phyloP scores from a whole-genome alignment of 1,140 invertebrate species.

The Pseudomyrmex sp. region DNA sequence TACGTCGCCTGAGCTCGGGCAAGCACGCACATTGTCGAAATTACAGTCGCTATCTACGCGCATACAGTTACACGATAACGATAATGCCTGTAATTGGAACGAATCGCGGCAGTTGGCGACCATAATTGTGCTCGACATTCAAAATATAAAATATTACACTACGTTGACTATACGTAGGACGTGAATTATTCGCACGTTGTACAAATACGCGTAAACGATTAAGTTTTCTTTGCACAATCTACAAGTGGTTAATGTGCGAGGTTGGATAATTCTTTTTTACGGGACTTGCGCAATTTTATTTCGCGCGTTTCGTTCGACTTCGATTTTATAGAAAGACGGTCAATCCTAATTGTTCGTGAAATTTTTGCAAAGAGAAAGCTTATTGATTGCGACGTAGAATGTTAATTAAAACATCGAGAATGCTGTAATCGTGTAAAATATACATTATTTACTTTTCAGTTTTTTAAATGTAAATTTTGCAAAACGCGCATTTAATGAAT shows the following conservation, averaged over 20 bases:
- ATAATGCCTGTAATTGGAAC: constrained; percentile 41
- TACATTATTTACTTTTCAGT: too few species aligned
- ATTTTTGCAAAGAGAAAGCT: background rate
- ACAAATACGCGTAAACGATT: background rate
- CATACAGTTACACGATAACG: constrained; percentile 16
- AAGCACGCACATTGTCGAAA: background rate
- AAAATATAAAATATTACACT: constrained; percentile 35
- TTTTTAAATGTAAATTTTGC: too few species aligned
- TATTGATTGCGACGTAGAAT: too few species aligned
- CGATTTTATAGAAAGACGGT: background rate
- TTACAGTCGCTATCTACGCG: constrained; percentile 35
- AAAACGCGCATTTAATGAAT: too few species aligned
- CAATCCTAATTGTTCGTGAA: background rate
- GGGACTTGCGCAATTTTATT: background rate
- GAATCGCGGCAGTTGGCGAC: constrained; percentile 37
- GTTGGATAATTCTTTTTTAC: background rate
- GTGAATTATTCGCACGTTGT: constrained; percentile 35
- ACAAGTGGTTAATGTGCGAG: constrained; percentile 12
- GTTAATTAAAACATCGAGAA: too few species aligned
- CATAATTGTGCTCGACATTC: constrained; percentile 20
- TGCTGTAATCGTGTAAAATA: too few species aligned
- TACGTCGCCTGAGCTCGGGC: background rate
- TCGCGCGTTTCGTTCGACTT: background rate
- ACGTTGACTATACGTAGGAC: constrained; percentile 1
- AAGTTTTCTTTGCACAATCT: constrained; percentile 7